Conservation (phyloP, 2,888 invertebrate genomes). For the Cephus rjabovi region DNA sequence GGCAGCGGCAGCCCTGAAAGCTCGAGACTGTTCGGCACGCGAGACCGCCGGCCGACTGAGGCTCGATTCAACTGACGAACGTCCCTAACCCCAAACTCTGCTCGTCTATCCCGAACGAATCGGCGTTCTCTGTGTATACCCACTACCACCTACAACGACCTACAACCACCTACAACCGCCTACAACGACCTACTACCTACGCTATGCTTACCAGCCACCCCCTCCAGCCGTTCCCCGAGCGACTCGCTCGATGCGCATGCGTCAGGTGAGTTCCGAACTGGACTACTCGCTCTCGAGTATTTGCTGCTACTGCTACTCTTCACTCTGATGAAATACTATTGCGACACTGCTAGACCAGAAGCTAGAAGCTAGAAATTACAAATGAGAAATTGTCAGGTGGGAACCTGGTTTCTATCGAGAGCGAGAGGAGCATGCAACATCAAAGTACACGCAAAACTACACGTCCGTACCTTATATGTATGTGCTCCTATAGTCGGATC, state of each 20-base stretch:
- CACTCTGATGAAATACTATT: too few species aligned
- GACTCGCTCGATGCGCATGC: slow-evolving; percentile 32
- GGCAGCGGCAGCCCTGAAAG: slow-evolving; percentile 24
- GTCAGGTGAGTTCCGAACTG: slow-evolving; percentile 36
- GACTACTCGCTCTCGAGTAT: not conserved
- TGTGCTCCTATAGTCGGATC: too few species aligned
- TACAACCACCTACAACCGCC: too few species aligned
- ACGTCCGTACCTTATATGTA: too few species aligned
- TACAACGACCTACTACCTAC: slow-evolving; percentile 11
- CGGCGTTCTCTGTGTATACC: slow-evolving; percentile 28
- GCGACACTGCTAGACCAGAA: too few species aligned
- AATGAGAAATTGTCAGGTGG: too few species aligned
- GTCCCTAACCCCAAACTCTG: slow-evolving; percentile 22
- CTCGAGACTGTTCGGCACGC: slow-evolving; percentile 55
- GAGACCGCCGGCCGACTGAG: slow-evolving; percentile 67
- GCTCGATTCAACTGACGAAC: slow-evolving; percentile 52
- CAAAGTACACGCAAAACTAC: too few species aligned
- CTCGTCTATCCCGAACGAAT: slow-evolving; percentile 51
- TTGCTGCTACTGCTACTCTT: not conserved
- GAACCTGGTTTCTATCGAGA: too few species aligned
- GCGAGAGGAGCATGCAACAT: too few species aligned
- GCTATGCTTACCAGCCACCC: slow-evolving; percentile 17
- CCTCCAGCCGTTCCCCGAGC: slow-evolving; percentile 16
- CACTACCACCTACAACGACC: slow-evolving; percentile 16
- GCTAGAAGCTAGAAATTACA: too few species aligned